A percentile compares a stretch with the other conserved stretches of the same genome.
Conservation (phyloP, 35 echinoderm and acorn worm species). For the Ptychodera flava region DNA sequence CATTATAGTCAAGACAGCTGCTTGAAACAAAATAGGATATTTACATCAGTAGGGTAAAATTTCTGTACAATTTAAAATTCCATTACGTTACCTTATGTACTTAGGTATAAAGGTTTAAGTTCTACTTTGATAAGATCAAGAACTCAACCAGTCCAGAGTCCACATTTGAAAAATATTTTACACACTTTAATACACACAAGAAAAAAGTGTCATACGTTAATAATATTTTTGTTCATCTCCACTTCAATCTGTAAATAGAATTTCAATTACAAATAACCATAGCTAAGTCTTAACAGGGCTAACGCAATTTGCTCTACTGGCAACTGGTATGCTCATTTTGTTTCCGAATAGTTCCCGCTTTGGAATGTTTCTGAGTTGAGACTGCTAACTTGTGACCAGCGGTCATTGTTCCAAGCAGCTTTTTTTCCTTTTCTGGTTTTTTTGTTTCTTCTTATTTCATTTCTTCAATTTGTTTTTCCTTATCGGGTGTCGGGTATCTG, state of each 20-base stretch:
- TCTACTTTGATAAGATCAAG: neutral
- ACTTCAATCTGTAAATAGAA: neutral
- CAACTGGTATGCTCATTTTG: neutral
- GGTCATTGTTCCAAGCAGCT: neutral
- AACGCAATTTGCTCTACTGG: too few relatives aligned
- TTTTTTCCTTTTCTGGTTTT: neutral
- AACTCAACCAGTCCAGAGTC: neutral
- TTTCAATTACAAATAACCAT: neutral
- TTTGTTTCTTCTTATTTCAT: too few relatives aligned
- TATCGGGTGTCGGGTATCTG: too few relatives aligned
- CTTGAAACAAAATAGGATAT: too few relatives aligned
- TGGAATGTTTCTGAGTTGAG: neutral
- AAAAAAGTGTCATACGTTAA: neutral
- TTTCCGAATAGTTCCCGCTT: neutral
- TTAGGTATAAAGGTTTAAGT: neutral
- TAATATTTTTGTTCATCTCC: neutral
- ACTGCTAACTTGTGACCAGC: neutral
- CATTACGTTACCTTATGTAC: neutral
- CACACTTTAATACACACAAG: conserved; percentile 1
- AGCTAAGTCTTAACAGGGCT: neutral
- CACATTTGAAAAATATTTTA: neutral
- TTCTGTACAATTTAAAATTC: neutral
- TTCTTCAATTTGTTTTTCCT: too few relatives aligned
- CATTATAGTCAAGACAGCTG: neutral
- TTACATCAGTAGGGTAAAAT: neutral